Evolutionary conservation across 2,113 vertebrate genomes (phyloP).

Genomic region (Acanthochromis polyacanthus): DNA sequence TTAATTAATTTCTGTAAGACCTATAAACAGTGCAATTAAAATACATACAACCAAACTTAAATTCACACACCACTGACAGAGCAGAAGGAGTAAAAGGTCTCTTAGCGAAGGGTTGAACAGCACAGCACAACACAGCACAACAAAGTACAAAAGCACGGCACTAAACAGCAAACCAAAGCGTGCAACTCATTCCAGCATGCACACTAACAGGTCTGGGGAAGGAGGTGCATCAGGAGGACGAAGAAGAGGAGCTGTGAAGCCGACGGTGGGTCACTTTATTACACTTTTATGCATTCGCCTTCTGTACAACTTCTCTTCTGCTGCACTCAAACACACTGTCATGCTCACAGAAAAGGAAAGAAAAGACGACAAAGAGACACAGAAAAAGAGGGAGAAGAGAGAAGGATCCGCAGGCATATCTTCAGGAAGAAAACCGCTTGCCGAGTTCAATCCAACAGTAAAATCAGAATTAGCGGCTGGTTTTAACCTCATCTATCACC

Average conservation of each 20-base stretch:
- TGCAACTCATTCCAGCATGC: conserved; percentile 64
- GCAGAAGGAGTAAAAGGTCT: conserved; percentile 36
- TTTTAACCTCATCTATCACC: neutral
- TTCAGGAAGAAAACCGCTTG: conserved; percentile 20
- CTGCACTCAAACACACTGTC: conserved; percentile 24
- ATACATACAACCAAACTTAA: neutral
- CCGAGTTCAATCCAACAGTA: neutral
- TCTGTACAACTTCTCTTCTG: conserved; percentile 36
- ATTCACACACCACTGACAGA: conserved; percentile 35
- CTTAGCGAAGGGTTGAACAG: conserved; percentile 7
- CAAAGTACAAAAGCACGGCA: conserved; percentile 10
- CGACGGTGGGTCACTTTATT: neutral
- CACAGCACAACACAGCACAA: neutral
- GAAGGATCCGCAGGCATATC: conserved; percentile 27
- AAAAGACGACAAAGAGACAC: neutral
- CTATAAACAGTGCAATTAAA: neutral
- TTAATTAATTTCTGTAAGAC: neutral
- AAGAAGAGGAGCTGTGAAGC: conserved; percentile 46
- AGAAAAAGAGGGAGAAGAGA: conserved; percentile 29
- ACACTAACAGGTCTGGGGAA: conserved; percentile 33
- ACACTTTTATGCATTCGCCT: neutral
- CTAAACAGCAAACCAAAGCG: conserved; percentile 30
- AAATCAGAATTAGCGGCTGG: neutral
- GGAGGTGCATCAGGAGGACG: conserved; percentile 18
- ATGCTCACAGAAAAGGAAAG: conserved; percentile 17